Base-by-base conservation (phyloP, 2,888 invertebrate species). In the Halictus quadricinctus region DNA sequence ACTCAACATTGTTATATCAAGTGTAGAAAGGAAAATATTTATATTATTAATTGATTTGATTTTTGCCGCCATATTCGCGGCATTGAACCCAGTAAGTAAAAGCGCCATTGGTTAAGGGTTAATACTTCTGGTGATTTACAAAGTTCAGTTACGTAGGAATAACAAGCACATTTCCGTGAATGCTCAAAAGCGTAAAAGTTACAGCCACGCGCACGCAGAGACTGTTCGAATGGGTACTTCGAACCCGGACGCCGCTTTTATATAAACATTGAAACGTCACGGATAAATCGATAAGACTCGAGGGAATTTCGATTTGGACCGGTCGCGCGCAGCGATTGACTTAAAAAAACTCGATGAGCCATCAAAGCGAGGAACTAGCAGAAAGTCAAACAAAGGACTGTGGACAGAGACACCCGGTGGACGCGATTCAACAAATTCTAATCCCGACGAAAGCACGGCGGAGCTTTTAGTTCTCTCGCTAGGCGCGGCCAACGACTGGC, bases 361-460 rank as follows among this genome's bases (percentile, higher is more conserved):
- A 29, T 46, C 50, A 72, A 70, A 60, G 60, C 75, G 72, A 21
- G 76, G 72, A 43, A 72, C 46, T 15, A 66, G 46, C 29, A 72
- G 83, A 79, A 79, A 79, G 75, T 78, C 73, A 78, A 83, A 79
- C 75, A 83, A 79, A 82, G 78, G 74, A 36, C 50, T 46, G 82
- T 48, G 77, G 73, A 73, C 82, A 77, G 46, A 76, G 50, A 48
- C 48, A 43, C 76, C 76, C 43, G n/a, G 21, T 36, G 81, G 50
- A 18, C n/a, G 74, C 76, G 76, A 72, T 79, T 75, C 81, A 78
- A 69, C 80, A 77, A 83, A 88, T 86, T 73, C 80, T 41, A 86
- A 75, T 83, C 80, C 80, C n/a, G 46, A 75, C 60, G 76, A 72
- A 76, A 64, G 79, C 75, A 36, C 54, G 64, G 25, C 12, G 48